A percentile compares a stretch with the other conserved stretches of the same genome.
Conservation (phyloP, 2,113 vertebrate species). For the Nibea albiflora region DNA sequence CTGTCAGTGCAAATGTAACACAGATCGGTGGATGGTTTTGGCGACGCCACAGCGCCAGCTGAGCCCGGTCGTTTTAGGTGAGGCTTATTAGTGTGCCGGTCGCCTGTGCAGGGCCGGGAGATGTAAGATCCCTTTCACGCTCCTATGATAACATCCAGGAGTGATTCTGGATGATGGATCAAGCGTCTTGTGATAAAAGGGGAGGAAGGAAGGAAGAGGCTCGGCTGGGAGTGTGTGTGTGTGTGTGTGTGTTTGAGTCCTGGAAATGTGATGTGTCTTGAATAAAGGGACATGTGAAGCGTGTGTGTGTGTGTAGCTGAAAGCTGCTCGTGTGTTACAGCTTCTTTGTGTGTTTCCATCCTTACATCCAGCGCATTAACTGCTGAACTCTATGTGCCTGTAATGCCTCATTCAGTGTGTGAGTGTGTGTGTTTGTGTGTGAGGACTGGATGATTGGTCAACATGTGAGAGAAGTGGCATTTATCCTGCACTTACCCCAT, state of each 20-base stretch:
- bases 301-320: background rate
- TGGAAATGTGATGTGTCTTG: slow-evolving; percentile 2
- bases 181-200: slow-evolving; percentile 41
- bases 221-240: slow-evolving; percentile 18
- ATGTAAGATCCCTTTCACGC: slow-evolving; percentile 44
- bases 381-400: background rate
- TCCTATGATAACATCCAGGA: slow-evolving; percentile 49
- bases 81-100: slow-evolving; percentile 32
- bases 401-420: background rate
- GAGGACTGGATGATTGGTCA: background rate
- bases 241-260: slow-evolving; percentile 20
- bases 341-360: background rate
- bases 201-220: slow-evolving; percentile 12
- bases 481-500: slow-evolving; percentile 7
- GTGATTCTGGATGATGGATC: slow-evolving; percentile 33
- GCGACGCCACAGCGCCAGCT: slow-evolving; percentile 8
- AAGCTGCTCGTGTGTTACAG: background rate
- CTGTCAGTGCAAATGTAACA: slow-evolving; percentile 28
- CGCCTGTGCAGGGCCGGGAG: slow-evolving; percentile 4
- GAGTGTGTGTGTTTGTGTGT: background rate
- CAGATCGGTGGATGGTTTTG: slow-evolving; percentile 26
- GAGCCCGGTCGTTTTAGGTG: slow-evolving; percentile 42
- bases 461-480: background rate
- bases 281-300: background rate
- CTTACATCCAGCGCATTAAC: too few relatives aligned